A percentile compares a stretch with the other conserved stretches of the same genome.
phyloP scores from a whole-genome alignment of 1,140 invertebrate genomes.

The Panagrolaimus sp. region DNA sequence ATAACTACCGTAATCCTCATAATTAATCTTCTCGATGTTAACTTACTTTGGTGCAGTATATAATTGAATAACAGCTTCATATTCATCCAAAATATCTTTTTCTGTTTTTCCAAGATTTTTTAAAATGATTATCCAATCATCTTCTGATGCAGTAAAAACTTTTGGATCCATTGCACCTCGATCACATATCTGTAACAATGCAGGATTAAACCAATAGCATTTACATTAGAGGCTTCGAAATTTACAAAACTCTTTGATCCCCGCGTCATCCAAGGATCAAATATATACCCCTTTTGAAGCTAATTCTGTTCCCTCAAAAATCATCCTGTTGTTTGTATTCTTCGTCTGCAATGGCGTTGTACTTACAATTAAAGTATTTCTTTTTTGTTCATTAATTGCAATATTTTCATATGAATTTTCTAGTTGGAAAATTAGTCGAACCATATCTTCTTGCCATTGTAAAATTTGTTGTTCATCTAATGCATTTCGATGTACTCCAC shows the following conservation, averaged over 20 bases:
- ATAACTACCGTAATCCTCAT: background rate
- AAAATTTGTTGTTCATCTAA: constrained; percentile 27
- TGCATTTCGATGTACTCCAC: constrained; percentile 24
- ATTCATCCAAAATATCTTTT: constrained; percentile 21
- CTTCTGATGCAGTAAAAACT: constrained; percentile 23
- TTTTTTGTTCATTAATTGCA: constrained; percentile 23
- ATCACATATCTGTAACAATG: too few relatives aligned
- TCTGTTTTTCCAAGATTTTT: constrained; percentile 25
- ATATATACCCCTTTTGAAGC: too few relatives aligned
- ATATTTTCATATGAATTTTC: constrained; percentile 39
- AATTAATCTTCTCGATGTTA: too few relatives aligned
- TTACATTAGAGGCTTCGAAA: too few relatives aligned
- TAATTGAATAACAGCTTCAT: constrained; percentile 32
- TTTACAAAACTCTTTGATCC: too few relatives aligned
- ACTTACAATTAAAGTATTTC: constrained; percentile 33
- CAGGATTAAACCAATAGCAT: too few relatives aligned
- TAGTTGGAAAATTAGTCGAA: constrained; percentile 34
- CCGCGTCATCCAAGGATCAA: too few relatives aligned
- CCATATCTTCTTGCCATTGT: constrained; percentile 37
- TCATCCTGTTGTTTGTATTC: too few relatives aligned
- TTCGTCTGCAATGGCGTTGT: too few relatives aligned
- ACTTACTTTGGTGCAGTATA: constrained; percentile 31
- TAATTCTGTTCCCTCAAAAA: too few relatives aligned
- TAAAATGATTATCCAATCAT: constrained; percentile 23
- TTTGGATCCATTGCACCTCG: constrained; percentile 37